Base-by-base conservation (phyloP, 1,140 invertebrate genomes). In the Drosophila fuyamai region DNA sequence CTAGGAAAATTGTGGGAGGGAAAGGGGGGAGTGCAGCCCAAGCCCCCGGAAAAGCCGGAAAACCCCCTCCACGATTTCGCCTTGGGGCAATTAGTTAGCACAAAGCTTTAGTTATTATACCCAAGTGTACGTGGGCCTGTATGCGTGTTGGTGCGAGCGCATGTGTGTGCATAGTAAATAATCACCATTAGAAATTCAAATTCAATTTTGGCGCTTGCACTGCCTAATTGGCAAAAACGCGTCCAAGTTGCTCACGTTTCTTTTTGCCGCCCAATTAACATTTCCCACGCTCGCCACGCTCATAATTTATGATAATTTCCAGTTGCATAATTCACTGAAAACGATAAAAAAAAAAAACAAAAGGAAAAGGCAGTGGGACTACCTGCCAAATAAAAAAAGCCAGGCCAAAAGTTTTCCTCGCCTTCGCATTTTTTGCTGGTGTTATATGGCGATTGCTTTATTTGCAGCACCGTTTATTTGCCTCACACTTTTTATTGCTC, bases 81-180 rank as follows among this genome's bases (percentile, higher is more conserved):
- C 79, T 82, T 73, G 60, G 55, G 79, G 83, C 83, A 86, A 88
- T 88, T 88, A 88, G 83, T 86, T 86, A 79, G 76, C 83, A 88
- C 67, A 83, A 86, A 72, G 76, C 83, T 77, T 83, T 82, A 82
- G 83, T 88, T 83, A 88, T 83, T 79, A 88, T 83, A 66, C 83
- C 76, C 56, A 79, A 79, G 62, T 70, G 83, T 72, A 54, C 57
- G 61, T 76, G 66, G n/a, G 43, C 40, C 53, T 63, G 46, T 55
- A 43, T 36, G 44, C 27, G 47, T 79, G 53, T 72, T 32, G 29
- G 58, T 54, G 47, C 62, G 32, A 18, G 32, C 38, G 47, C 46
- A 32, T 40, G 72, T 59, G 18, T 70, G 71, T 60, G 81, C 48
- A 63, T 48, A 81, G 70, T 82, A 82, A 86, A 86, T 79, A 82